Conservation (phyloP, 1,140 invertebrate genomes). For the Linepithema humile region DNA sequence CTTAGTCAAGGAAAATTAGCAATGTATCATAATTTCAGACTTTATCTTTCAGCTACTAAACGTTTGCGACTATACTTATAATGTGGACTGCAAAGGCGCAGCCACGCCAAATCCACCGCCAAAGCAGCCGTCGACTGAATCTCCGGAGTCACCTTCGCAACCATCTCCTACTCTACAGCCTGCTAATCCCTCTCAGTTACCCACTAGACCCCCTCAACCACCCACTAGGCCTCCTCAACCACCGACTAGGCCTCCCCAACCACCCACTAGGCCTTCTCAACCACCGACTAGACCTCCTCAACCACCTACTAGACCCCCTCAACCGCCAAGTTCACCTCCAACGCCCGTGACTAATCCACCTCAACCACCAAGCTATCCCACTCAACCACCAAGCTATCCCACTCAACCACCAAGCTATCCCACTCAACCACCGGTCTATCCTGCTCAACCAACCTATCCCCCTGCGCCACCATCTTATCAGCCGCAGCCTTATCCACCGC, state of each 20-base stretch:
- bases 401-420: conserved; percentile 13
- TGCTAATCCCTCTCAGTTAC: neutral
- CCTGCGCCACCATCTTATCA: conserved; percentile 36
- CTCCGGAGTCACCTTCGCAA: neutral
- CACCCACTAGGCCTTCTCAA: conserved; percentile 37
- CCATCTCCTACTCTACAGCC: neutral
- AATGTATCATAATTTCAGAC: neutral
- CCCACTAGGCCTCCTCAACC: conserved; percentile 23
- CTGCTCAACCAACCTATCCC: conserved; percentile 22
- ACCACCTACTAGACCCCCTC: conserved; percentile 51
- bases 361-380: neutral
- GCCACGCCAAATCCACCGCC: conserved; percentile 73
- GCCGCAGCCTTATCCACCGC: conserved; percentile 26
- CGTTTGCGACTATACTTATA: conserved; percentile 86
- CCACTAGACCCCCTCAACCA: conserved; percentile 26
- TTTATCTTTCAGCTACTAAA: conserved; percentile 82
- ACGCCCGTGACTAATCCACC: neutral
- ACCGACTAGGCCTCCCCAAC: conserved; percentile 20
- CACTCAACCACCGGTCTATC: conserved; percentile 1
- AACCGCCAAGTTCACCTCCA: conserved; percentile 33
- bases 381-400: conserved; percentile 14
- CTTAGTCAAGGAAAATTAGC: neutral
- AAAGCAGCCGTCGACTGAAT: conserved; percentile 5
- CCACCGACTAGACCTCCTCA: conserved; percentile 26
- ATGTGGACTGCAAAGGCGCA: conserved; percentile 85